These are phyloP conservation scores for Ictalurus furcatus DNA, from an alignment of 2,113 vertebrate species.

Conservation along the genomic window DNA sequence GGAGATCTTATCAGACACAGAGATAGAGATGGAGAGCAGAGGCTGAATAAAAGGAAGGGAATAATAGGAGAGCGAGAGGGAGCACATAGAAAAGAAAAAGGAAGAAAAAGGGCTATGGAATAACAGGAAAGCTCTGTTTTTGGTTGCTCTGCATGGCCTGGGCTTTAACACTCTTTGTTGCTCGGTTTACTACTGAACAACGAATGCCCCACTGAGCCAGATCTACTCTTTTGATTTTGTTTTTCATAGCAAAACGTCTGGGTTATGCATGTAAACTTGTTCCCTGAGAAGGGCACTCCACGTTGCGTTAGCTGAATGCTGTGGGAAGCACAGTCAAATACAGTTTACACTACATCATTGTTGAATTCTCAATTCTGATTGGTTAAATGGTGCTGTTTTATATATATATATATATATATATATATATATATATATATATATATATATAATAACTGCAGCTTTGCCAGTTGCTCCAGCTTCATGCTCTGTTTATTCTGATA, in stretches of 20 bases:
- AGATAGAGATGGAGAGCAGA: constrained; percentile 49
- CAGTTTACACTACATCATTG: neutral
- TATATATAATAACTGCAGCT: neutral
- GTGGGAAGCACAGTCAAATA: no score
- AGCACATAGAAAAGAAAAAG: constrained; percentile 14
- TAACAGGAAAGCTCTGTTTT: neutral
- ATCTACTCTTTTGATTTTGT: neutral
- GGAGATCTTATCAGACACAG: constrained; percentile 29
- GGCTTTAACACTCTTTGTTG: neutral
- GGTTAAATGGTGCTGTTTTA: neutral
- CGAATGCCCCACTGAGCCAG: neutral
- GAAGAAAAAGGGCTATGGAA: constrained; percentile 22
- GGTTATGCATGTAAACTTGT: no score
- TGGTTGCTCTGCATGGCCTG: neutral
- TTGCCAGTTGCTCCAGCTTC: neutral
- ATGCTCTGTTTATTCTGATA: neutral
- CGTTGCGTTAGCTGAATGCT: no score
- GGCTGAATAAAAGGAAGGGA: neutral
- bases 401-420: no score
- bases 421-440: no score
- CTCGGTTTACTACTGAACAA: neutral
- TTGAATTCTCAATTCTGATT: neutral
- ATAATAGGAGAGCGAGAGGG: constrained; percentile 2
- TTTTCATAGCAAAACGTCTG: neutral
- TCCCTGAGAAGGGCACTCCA: no score